phyloP scores from a whole-genome alignment of 2,888 invertebrate species.

The Philereme transversata region DNA sequence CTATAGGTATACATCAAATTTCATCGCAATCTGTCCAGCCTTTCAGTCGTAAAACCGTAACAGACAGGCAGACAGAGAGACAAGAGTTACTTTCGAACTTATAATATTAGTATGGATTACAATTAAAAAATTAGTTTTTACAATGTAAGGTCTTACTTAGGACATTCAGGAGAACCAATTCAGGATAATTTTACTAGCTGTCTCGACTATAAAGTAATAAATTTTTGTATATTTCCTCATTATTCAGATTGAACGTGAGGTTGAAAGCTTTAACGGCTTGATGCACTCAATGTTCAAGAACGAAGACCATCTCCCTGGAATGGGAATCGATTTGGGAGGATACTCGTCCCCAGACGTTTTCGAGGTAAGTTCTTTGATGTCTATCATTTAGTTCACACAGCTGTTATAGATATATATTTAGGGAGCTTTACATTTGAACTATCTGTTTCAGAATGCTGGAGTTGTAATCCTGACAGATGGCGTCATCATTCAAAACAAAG shows the following conservation, averaged over 20 bases:
- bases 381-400: not conserved
- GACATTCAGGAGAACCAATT: too few species aligned
- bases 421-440: not conserved
- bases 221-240: not conserved
- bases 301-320: slow-evolving; percentile 66
- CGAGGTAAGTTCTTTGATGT: slow-evolving; percentile 47
- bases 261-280: slow-evolving; percentile 74
- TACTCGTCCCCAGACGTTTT: slow-evolving; percentile 69
- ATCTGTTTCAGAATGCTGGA: slow-evolving; percentile 87
- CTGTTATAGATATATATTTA: too few species aligned
- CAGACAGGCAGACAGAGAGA: too few species aligned
- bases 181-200: too few species aligned
- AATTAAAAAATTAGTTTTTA: too few species aligned
- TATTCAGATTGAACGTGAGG: slow-evolving; percentile 73
- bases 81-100: too few species aligned
- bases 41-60: too few species aligned
- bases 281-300: slow-evolving; percentile 72
- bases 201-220: too few species aligned
- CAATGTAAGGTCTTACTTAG: too few species aligned
- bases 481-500: slow-evolving; percentile 83
- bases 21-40: too few species aligned
- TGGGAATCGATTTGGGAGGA: slow-evolving; percentile 72
- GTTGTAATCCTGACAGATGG: slow-evolving; percentile 91
- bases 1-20: too few species aligned
- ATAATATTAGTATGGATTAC: too few species aligned